Conservation (phyloP, 2,888 invertebrate species). For the Dromius quadrimaculatus region DNA sequence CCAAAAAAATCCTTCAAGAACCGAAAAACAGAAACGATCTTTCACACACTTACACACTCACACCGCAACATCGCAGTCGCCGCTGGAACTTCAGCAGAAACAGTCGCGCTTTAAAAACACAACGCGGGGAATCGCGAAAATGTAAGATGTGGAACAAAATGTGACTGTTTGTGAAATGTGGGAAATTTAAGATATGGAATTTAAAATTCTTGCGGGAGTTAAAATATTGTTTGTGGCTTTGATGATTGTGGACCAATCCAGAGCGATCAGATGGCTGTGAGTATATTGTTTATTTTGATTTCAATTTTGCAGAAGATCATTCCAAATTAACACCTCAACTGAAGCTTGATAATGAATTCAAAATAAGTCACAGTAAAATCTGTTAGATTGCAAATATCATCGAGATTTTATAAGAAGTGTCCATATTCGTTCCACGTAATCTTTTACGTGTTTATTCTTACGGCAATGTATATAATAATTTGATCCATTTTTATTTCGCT, state of each 20-base stretch:
- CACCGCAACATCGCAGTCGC: slow-evolving; percentile 23
- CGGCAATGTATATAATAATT: too few relatives aligned
- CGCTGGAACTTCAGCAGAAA: slow-evolving; percentile 15
- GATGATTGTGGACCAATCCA: slow-evolving; percentile 22
- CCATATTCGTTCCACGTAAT: too few relatives aligned
- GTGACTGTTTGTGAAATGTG: slow-evolving; percentile 32
- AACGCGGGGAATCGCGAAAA: slow-evolving; percentile 6
- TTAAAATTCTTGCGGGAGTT: slow-evolving; percentile 14
- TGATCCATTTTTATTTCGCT: too few relatives aligned
- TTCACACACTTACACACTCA: neutral
- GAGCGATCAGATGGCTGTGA: slow-evolving; percentile 61
- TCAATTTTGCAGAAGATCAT: too few relatives aligned
- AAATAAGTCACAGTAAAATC: too few relatives aligned
- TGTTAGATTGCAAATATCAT: too few relatives aligned
- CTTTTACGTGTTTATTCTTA: too few relatives aligned
- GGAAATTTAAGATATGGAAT: slow-evolving; percentile 20
- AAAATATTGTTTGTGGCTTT: slow-evolving; percentile 1
- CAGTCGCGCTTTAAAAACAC: slow-evolving; percentile 19
- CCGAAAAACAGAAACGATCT: slow-evolving; percentile 13
- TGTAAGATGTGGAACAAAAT: slow-evolving; percentile 24
- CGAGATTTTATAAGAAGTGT: too few relatives aligned
- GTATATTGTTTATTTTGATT: slow-evolving; percentile 51
- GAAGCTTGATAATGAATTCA: too few relatives aligned
- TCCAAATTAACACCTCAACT: too few relatives aligned
- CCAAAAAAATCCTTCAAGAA: slow-evolving; percentile 24